A percentile compares a stretch with the other conserved stretches of the same genome.
Conservation (phyloP, 1,140 invertebrate species). For the Spodoptera frugiperda region DNA sequence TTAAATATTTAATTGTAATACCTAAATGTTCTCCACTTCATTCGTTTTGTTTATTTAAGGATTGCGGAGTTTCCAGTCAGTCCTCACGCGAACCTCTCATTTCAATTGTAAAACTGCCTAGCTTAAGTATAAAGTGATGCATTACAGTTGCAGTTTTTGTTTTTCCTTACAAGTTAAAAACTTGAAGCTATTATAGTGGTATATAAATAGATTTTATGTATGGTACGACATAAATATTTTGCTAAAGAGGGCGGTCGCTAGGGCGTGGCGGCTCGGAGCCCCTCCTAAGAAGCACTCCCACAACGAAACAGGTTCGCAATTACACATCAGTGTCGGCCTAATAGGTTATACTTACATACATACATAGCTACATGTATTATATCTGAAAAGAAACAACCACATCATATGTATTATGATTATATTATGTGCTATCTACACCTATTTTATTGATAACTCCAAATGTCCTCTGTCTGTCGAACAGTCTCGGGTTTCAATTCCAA, state of each 20-base stretch:
- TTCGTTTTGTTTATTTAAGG: no score
- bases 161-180: neutral
- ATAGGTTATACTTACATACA: constrained; percentile 29
- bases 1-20: no score
- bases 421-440: no score
- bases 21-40: no score
- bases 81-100: no score
- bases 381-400: neutral
- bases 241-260: constrained; percentile 53
- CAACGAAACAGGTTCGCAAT: constrained; percentile 63
- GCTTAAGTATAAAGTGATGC: neutral
- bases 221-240: constrained; percentile 36
- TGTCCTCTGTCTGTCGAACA: no score
- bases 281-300: constrained; percentile 57
- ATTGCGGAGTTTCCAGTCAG: no score
- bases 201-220: constrained; percentile 54
- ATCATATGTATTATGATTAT: neutral
- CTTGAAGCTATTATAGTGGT: constrained; percentile 34
- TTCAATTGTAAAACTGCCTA: neutral
- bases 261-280: constrained; percentile 57
- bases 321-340: constrained; percentile 50
- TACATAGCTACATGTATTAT: neutral
- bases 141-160: constrained; percentile 2
- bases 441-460: no score
- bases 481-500: no score